A percentile compares a stretch with the other conserved stretches of the same genome.
Evolutionary conservation across 2,888 invertebrate genomes (phyloP).

Genomic region (Hoplodrina ambigua): DNA sequence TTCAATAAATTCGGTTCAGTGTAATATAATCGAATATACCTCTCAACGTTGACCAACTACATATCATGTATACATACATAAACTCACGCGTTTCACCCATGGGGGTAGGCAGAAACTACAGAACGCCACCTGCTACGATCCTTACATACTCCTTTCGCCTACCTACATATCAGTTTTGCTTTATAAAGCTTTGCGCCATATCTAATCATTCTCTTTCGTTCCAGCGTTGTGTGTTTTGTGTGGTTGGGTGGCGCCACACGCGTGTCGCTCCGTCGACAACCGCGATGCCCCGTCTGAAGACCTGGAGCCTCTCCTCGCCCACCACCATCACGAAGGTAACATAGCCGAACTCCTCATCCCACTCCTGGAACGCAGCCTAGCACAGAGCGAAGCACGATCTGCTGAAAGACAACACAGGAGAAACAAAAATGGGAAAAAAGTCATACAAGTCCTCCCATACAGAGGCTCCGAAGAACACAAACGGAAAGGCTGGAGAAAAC

Average conservation of each 20-base stretch:
- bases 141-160: no score
- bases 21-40: no score
- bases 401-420: constrained; percentile 15
- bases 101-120: no score
- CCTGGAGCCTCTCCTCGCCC: constrained; percentile 28
- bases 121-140: no score
- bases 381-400: constrained; percentile 33
- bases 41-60: no score
- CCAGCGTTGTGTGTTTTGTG: constrained; percentile 54
- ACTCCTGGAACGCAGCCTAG: constrained; percentile 49
- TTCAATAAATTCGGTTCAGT: no score
- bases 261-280: constrained; percentile 43
- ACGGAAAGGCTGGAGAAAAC: constrained; percentile 39
- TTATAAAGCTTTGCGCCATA: no score
- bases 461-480: constrained; percentile 47
- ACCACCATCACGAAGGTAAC: constrained; percentile 39
- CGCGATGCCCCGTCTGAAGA: constrained; percentile 39
- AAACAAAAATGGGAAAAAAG: constrained; percentile 39
- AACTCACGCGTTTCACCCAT: no score
- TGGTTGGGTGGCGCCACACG: constrained; percentile 40
- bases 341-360: constrained; percentile 58
- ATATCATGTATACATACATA: no score
- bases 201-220: background rate
- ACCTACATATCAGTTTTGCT: no score
- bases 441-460: constrained; percentile 52